A percentile compares a stretch with the other conserved stretches of the same genome.
These are phyloP conservation scores for Blennius ocellaris DNA, from an alignment of 2,113 vertebrate species.

Conservation along the genomic window DNA sequence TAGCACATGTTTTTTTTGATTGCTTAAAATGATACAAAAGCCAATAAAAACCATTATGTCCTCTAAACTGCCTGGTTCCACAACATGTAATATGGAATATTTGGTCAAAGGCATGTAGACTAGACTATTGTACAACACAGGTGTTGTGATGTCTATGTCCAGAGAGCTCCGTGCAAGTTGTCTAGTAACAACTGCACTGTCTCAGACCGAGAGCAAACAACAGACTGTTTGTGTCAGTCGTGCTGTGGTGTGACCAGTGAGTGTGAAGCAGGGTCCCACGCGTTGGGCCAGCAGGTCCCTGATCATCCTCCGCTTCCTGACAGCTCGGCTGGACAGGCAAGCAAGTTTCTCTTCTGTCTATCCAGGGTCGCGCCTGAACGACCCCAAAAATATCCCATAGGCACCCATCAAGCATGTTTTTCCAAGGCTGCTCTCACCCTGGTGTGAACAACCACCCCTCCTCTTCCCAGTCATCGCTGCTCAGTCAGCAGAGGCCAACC, in stretches of 20 bases:
- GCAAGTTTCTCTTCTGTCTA: slow-evolving; percentile 54
- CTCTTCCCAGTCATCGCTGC: slow-evolving; percentile 66
- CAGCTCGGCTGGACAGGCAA: slow-evolving; percentile 65
- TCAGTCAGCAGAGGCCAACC: slow-evolving; percentile 72
- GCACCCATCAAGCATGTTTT: slow-evolving; percentile 74
- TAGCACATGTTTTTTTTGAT: too few relatives aligned
- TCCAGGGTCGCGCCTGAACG: slow-evolving; percentile 63
- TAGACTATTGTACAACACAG: slow-evolving; percentile 1
- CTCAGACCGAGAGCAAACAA: slow-evolving; percentile 81
- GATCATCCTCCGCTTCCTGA: slow-evolving; percentile 62
- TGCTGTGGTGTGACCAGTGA: slow-evolving; percentile 73
- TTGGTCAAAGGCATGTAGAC: slow-evolving; percentile 1
- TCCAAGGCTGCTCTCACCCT: slow-evolving; percentile 72
- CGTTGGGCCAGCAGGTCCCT: slow-evolving; percentile 69
- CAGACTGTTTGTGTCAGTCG: slow-evolving; percentile 75
- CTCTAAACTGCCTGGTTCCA: too few relatives aligned
- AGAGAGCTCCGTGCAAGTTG: slow-evolving; percentile 62
- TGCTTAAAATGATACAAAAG: too few relatives aligned
- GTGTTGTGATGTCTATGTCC: slow-evolving; percentile 38
- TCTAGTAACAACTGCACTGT: slow-evolving; percentile 75
- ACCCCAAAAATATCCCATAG: slow-evolving; percentile 77
- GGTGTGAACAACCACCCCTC: slow-evolving; percentile 71
- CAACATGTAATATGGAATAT: too few relatives aligned
- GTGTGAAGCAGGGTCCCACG: slow-evolving; percentile 82
- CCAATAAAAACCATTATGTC: too few relatives aligned